Base-by-base conservation (phyloP, 2,888 invertebrate species). In the Sesia bembeciformis region DNA sequence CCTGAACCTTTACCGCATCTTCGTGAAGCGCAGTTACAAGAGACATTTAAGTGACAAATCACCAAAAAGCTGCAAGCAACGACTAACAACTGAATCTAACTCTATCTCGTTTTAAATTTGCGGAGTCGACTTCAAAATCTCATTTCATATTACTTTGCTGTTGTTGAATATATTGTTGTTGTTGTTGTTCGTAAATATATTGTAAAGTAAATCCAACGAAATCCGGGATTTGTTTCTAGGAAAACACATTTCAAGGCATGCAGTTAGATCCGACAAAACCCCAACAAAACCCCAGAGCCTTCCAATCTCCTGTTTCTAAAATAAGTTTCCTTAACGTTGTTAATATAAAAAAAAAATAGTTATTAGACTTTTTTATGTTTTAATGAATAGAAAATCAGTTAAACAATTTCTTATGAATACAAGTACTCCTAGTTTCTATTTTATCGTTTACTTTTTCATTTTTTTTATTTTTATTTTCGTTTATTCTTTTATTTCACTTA, bases 171-270 rank as follows among this genome's bases (percentile, higher is more conserved):
- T 52, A n/a, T n/a, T n/a, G n/a, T n/a, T n/a, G n/a, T n/a, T n/a
- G n/a, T n/a, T n/a, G n/a, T n/a, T n/a, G n/a, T n/a, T n/a, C n/a
- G n/a, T n/a, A n/a, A 40, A 8, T 52, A 8, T 52, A 52, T 52
- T 60, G 64, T 61, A 63, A 65, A 72, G 67, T 67, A 72, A 76
- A 78, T 72, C 70, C 70, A 58, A 58, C 60, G 64, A 72, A 73
- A 72, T 67, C 78, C 72, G 63, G 74, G 76, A 70, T 78, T 78
- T 76, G 74, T 79, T 72, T 72, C 70, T 72, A 71, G 71, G 70
- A 72, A 76, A 80, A 83, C 74, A 83, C 73, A 78, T 80, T 81
- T 71, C 71, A 71, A 76, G 72, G 72, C 71, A 67, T 72, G 69
- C 78, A 78, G 81, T 81, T 81, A 67, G 69, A 80, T 79, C 74